Evolutionary conservation across 2,113 vertebrate species (phyloP).

Genomic region (Myanophis thanlyinensis): DNA sequence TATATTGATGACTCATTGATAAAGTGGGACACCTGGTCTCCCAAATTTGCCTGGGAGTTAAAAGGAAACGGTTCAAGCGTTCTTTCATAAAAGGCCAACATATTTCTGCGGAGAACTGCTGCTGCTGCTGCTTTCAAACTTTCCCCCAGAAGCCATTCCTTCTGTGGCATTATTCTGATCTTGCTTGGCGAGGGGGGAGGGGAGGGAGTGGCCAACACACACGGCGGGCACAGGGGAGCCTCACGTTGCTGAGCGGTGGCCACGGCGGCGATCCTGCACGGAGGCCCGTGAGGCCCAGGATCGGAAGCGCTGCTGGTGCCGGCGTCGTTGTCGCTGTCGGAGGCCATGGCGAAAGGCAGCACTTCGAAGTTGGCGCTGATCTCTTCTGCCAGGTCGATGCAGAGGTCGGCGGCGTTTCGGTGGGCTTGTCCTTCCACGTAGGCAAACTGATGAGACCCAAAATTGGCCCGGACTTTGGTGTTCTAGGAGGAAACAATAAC

Average conservation of each 20-base stretch:
- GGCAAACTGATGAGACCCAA: constrained; percentile 88
- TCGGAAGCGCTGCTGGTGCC: constrained; percentile 94
- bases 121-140: background rate
- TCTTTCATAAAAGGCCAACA: background rate
- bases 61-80: background rate
- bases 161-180: no score
- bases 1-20: background rate
- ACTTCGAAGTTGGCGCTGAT: constrained; percentile 99
- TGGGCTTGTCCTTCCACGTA: constrained; percentile 96
- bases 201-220: rapidly evolving
- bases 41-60: background rate
- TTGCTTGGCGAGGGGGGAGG: background rate
- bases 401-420: constrained; percentile 92
- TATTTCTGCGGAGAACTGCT: no score
- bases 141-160: background rate
- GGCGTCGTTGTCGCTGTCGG: constrained; percentile 96
- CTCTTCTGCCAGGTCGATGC: constrained; percentile 93
- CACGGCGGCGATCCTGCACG: constrained; percentile 90
- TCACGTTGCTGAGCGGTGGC: constrained; percentile 90
- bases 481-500: constrained; percentile 72
- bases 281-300: constrained; percentile 89
- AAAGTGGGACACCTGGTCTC: background rate
- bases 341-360: constrained; percentile 96
- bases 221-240: background rate
- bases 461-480: constrained; percentile 96